phyloP scores from a whole-genome alignment of 2,113 vertebrate genomes.

The Nesospiza acunhae region DNA sequence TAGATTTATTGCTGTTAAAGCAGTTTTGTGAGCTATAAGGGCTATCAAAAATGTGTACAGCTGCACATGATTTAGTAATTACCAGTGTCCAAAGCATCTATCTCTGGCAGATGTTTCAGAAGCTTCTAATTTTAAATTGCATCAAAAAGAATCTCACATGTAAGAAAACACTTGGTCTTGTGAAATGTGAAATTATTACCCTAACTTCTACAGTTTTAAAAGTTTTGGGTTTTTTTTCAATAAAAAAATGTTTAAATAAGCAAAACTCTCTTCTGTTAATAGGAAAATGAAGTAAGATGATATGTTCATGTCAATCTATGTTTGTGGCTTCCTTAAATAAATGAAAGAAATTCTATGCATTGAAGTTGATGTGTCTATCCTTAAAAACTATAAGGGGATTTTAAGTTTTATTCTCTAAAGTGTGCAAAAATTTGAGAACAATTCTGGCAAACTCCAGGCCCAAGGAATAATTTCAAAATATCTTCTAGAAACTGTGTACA shows the following conservation, averaged over 20 bases:
- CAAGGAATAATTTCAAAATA: not conserved
- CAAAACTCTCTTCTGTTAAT: not conserved
- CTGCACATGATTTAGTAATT: constrained; percentile 64
- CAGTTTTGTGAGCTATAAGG: constrained; percentile 22
- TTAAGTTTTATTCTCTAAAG: not conserved
- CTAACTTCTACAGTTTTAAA: not conserved
- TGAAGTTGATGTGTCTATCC: not conserved
- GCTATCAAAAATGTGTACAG: constrained; percentile 45
- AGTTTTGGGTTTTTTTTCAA: not conserved
- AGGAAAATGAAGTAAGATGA: not conserved
- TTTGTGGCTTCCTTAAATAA: not conserved
- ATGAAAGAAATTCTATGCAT: not conserved
- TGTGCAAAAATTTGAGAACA: not conserved
- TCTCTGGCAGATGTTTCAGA: constrained; percentile 55
- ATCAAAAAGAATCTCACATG: not conserved
- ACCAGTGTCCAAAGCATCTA: constrained; percentile 33
- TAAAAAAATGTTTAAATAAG: not conserved
- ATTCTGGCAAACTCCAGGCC: not conserved
- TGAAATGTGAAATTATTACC: constrained; percentile 18
- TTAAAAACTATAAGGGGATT: not conserved
- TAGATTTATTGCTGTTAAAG: constrained; percentile 13
- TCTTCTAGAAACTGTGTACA: not conserved
- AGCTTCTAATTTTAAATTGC: constrained; percentile 44
- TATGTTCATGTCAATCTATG: not conserved
- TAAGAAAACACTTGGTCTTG: not conserved